Evolutionary conservation across 92 coral and sea anemone genomes (phyloP).

Genomic region (Palythoa grandiflora): DNA sequence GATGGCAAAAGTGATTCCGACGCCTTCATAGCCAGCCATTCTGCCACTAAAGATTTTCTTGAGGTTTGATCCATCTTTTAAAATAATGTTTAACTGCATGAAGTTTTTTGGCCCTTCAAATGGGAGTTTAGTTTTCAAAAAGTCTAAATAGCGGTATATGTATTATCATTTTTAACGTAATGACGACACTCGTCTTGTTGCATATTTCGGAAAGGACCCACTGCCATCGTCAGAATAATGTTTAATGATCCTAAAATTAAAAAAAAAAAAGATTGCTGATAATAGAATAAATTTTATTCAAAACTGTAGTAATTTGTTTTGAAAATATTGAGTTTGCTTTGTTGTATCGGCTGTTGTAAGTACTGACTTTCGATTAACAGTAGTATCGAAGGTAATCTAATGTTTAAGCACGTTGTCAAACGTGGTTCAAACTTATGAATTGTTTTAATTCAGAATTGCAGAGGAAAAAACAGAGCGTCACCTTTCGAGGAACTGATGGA

Average conservation of each 20-base stretch:
- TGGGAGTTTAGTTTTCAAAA: neutral
- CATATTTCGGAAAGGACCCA: no score
- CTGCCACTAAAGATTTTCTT: slow-evolving; percentile 69
- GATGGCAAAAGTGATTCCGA: slow-evolving; percentile 94
- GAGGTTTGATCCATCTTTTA: slow-evolving; percentile 62
- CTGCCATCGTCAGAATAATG: no score
- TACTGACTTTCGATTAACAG: neutral
- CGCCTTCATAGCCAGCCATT: slow-evolving; percentile 70
- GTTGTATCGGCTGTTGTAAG: neutral
- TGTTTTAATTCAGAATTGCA: slow-evolving; percentile 60
- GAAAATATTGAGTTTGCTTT: no score
- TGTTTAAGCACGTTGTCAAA: neutral
- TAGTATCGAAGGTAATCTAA: neutral
- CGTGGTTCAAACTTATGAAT: neutral
- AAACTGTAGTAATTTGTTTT: no score
- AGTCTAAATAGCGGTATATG: no score
- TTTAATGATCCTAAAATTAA: no score
- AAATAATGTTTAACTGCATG: neutral
- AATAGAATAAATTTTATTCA: no score
- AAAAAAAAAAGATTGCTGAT: no score
- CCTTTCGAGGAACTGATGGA: slow-evolving; percentile 85
- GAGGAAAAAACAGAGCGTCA: slow-evolving; percentile 62
- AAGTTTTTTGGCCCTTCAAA: neutral
- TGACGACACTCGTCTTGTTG: no score
- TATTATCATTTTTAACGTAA: no score